These are phyloP conservation scores for Capreolus pygargus DNA, from an alignment of 2,113 vertebrate species.

Conservation along the genomic window DNA sequence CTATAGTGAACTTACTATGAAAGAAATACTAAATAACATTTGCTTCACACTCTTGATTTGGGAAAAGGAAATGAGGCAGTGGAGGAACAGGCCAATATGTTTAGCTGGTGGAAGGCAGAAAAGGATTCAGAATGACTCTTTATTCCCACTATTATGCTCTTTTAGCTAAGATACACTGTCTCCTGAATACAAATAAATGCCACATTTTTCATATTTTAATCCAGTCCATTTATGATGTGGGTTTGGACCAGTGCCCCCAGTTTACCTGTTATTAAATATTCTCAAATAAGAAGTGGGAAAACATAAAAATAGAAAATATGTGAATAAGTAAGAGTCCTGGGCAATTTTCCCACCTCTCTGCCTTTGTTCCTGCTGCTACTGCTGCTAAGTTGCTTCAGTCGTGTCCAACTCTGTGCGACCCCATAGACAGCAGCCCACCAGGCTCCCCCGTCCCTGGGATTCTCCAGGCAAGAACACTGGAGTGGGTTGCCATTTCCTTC, in stretches of 20 bases:
- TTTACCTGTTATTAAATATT: not conserved
- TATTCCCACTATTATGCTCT: not conserved
- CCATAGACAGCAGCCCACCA: no score
- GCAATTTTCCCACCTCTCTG: not conserved
- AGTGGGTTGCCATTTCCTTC: no score
- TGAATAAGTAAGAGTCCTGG: not conserved
- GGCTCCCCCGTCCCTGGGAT: accelerated
- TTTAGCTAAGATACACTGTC: not conserved
- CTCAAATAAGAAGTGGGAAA: not conserved
- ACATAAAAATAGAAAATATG: not conserved
- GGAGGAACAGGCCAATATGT: no score
- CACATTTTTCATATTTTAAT: not conserved
- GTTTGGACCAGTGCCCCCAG: not conserved
- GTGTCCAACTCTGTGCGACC: no score
- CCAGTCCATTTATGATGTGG: not conserved
- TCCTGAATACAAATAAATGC: not conserved
- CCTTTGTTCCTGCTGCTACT: not conserved
- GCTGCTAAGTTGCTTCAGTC: not conserved
- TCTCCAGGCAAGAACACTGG: no score
- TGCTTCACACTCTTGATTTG: not conserved
- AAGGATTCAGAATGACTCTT: not conserved
- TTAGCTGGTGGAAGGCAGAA: not conserved
- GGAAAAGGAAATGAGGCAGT: not conserved
- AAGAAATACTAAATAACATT: not conserved
- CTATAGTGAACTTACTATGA: not conserved